A percentile compares a stretch with the other conserved stretches of the same genome.
Evolutionary conservation across 2,113 vertebrate genomes (phyloP).

Genomic region (Podilymbus podiceps): DNA sequence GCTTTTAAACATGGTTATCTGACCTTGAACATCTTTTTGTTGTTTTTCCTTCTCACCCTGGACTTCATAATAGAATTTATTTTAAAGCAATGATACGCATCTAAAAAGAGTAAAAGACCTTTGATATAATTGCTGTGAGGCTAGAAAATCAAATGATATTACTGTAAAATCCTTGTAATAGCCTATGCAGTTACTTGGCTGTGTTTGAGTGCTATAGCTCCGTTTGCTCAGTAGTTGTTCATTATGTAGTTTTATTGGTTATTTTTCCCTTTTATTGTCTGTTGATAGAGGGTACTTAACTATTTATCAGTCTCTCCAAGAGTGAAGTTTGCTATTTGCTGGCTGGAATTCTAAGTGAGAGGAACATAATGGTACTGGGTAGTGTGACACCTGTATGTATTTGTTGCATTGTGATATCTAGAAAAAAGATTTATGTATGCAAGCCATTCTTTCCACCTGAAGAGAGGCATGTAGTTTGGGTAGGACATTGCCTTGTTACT

Average conservation of each 20-base stretch:
- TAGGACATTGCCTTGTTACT: background rate
- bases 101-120: background rate
- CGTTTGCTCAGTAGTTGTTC: slow-evolving; percentile 71
- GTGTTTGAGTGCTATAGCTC: background rate
- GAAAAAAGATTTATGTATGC: background rate
- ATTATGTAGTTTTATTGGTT: slow-evolving; percentile 72
- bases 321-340: slow-evolving; percentile 59
- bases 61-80: slow-evolving; percentile 18
- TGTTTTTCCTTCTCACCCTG: background rate
- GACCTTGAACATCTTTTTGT: background rate
- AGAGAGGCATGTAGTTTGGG: background rate
- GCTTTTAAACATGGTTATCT: background rate
- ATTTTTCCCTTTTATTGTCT: slow-evolving; percentile 56
- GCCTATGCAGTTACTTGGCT: slow-evolving; percentile 51
- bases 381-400: background rate
- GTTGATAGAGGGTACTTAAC: slow-evolving; percentile 62
- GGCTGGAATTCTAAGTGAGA: slow-evolving; percentile 42
- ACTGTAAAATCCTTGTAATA: slow-evolving; percentile 51
- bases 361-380: background rate
- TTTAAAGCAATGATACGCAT: slow-evolving; percentile 8
- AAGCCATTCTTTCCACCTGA: background rate
- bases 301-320: slow-evolving; percentile 63
- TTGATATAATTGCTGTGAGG: slow-evolving; percentile 44
- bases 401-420: background rate
- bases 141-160: slow-evolving; percentile 59